phyloP scores from a whole-genome alignment of 1,140 invertebrate genomes.

The Hylyphantes graminicola region DNA sequence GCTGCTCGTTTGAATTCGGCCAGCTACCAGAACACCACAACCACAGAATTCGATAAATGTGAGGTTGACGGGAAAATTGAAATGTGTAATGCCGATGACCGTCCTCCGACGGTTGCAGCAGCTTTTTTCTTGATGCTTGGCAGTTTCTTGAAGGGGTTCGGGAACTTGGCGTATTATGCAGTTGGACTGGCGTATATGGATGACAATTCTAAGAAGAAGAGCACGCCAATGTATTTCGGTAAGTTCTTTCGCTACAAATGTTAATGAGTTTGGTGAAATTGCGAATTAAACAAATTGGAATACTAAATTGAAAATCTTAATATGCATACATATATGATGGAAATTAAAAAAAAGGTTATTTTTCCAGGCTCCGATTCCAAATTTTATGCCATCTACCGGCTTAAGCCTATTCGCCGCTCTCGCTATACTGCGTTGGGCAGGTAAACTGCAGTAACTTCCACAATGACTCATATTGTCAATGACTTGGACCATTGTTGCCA shows the following conservation, averaged over 20 bases:
- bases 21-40: constrained; percentile 7
- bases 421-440: too few relatives aligned
- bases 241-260: neutral
- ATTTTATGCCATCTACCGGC: too few relatives aligned
- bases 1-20: constrained; percentile 59
- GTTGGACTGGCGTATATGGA: constrained; percentile 66
- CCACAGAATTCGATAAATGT: constrained; percentile 2
- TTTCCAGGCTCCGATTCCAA: too few relatives aligned
- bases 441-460: too few relatives aligned
- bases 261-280: too few relatives aligned
- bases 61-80: neutral
- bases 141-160: constrained; percentile 62
- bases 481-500: too few relatives aligned
- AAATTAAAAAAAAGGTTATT: too few relatives aligned
- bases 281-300: too few relatives aligned
- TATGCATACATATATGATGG: too few relatives aligned
- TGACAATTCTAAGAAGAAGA: constrained; percentile 66
- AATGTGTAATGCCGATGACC: neutral
- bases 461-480: too few relatives aligned
- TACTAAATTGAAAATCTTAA: too few relatives aligned
- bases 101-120: constrained; percentile 8
- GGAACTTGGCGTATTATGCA: constrained; percentile 60
- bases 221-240: constrained; percentile 64
- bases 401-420: too few relatives aligned
- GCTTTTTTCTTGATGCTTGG: constrained; percentile 52